Conservation (phyloP, 2,888 invertebrate species). For the Agriopis leucophaearia region DNA sequence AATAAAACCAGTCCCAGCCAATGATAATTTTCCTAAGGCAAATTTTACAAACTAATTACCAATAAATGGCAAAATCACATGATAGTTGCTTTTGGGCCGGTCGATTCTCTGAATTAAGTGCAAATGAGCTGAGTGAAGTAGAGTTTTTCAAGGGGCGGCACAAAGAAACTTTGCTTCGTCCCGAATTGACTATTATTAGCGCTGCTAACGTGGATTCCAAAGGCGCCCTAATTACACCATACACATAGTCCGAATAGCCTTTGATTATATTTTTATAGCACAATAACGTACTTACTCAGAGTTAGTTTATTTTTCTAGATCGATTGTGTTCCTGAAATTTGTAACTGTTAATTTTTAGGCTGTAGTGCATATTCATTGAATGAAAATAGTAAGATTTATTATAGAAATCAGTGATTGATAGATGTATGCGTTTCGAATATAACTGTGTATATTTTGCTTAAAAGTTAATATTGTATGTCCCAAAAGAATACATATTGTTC, state of each 20-base stretch:
- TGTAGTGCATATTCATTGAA: constrained; percentile 10
- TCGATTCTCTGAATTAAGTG: too few species aligned
- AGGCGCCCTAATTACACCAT: background rate
- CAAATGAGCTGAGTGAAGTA: too few species aligned
- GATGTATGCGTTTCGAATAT: constrained; percentile 54
- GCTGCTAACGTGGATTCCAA: too few species aligned
- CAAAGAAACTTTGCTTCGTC: too few species aligned
- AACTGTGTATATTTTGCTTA: constrained; percentile 70
- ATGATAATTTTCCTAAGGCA: too few species aligned
- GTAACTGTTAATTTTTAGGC: constrained; percentile 19
- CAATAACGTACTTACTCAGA: constrained; percentile 32
- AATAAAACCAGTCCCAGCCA: too few species aligned
- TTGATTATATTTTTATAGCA: constrained; percentile 14
- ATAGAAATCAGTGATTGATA: constrained; percentile 50
- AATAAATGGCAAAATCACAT: too few species aligned
- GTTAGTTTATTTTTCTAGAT: constrained; percentile 32
- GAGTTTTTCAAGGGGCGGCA: too few species aligned
- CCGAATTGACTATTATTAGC: too few species aligned
- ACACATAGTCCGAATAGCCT: constrained; percentile 2
- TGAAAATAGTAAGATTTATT: constrained; percentile 29
- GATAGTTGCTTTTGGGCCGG: too few species aligned
- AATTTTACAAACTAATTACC: too few species aligned
- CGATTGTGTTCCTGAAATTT: constrained; percentile 19
- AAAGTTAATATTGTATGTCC: constrained; percentile 56
- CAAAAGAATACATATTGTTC: constrained; percentile 68